Evolutionary conservation across 2,113 vertebrate genomes (phyloP).

Genomic region (Opisthocomus hoazin): DNA sequence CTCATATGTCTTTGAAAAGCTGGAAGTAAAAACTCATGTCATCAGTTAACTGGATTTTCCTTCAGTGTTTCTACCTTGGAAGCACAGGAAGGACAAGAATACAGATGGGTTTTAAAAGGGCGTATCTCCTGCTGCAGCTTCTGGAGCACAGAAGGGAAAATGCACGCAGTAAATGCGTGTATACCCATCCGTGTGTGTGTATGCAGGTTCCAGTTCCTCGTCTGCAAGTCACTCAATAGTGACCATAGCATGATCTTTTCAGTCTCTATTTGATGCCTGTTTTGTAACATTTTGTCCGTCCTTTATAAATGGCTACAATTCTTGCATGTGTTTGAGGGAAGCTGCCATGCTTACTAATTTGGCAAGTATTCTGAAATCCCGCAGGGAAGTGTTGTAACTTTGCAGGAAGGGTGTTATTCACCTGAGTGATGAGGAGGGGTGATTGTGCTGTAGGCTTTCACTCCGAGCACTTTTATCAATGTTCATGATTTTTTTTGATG

Average conservation of each 20-base stretch:
- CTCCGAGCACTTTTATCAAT: neutral
- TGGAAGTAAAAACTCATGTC: neutral
- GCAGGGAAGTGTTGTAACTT: neutral
- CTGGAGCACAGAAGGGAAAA: neutral
- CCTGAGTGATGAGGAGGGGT: neutral
- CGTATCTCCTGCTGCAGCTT: neutral
- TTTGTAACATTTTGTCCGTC: neutral
- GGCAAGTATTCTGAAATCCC: neutral
- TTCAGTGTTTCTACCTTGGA: neutral
- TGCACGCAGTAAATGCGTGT: neutral
- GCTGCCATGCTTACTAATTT: neutral
- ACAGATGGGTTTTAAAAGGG: neutral
- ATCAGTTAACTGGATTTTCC: neutral
- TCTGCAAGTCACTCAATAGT: neutral
- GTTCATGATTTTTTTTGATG: neutral
- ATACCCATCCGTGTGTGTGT: accelerated
- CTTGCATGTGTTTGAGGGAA: neutral
- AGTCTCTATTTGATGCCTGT: neutral
- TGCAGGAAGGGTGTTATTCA: neutral
- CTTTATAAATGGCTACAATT: neutral
- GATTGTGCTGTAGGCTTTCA: neutral
- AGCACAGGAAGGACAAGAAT: neutral
- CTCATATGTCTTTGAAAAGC: neutral
- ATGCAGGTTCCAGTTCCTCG: neutral
- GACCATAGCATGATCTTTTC: neutral